Evolutionary conservation across 2,797 vertebrate species (phyloP).

Genomic region (Pitangus sulphuratus): DNA sequence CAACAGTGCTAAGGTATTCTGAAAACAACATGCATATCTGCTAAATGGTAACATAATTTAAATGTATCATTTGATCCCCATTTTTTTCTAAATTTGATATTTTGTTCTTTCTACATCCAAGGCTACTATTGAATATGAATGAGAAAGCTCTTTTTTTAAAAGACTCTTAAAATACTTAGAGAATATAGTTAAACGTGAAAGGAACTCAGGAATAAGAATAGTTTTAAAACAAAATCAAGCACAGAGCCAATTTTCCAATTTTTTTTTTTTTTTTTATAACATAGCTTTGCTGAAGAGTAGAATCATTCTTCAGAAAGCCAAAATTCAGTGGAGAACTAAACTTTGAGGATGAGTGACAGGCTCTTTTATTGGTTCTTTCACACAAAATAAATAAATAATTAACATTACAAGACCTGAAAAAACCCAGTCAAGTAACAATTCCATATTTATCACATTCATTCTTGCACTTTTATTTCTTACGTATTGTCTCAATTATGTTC

Average conservation of each 20-base stretch:
- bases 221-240: not conserved
- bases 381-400: not conserved
- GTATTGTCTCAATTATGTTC: not conserved
- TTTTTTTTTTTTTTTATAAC: not conserved
- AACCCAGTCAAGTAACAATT: not conserved
- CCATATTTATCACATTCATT: not conserved
- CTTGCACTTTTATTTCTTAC: not conserved
- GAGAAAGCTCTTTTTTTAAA: not conserved
- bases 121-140: not conserved
- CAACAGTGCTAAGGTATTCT: not conserved
- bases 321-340: not conserved
- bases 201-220: not conserved
- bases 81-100: not conserved
- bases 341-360: not conserved
- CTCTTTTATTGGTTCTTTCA: not conserved
- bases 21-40: not conserved
- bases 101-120: not conserved
- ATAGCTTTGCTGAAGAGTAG: not conserved
- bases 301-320: not conserved
- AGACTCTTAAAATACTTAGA: not conserved
- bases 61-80: not conserved
- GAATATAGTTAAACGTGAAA: not conserved
- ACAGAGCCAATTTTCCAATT: not conserved
- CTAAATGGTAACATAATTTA: not conserved
- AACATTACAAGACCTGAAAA: not conserved